These are phyloP conservation scores for Coremacera marginata DNA, from an alignment of 2,888 invertebrate species.

Conservation along the genomic window DNA sequence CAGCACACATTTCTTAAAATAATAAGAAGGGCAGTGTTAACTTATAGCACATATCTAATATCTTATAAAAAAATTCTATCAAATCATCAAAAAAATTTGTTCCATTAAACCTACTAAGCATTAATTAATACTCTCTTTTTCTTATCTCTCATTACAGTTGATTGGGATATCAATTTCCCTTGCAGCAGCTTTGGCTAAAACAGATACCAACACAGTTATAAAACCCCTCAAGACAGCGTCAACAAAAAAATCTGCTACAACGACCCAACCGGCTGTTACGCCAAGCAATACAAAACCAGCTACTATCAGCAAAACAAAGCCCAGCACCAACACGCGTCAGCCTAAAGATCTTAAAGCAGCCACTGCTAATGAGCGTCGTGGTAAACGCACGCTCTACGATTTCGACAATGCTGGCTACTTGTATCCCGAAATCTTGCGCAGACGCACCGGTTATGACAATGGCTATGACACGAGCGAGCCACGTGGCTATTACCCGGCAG, in stretches of 20 bases:
- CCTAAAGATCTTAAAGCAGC: slow-evolving; percentile 50
- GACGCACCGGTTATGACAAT: slow-evolving; percentile 58
- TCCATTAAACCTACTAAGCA: neutral
- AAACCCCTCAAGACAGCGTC: neutral
- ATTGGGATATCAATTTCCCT: slow-evolving; percentile 57
- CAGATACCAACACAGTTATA: slow-evolving; percentile 7
- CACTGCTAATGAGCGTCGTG: slow-evolving; percentile 59
- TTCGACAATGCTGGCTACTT: slow-evolving; percentile 63
- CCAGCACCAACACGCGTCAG: slow-evolving; percentile 44
- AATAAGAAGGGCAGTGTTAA: no score
- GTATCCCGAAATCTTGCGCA: slow-evolving; percentile 59
- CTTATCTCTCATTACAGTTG: slow-evolving; percentile 54
- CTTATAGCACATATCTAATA: no score
- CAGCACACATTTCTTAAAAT: neutral
- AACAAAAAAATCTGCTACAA: slow-evolving; percentile 1
- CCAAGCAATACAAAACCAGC: slow-evolving; percentile 34
- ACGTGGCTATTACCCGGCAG: slow-evolving; percentile 53
- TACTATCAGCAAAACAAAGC: slow-evolving; percentile 40
- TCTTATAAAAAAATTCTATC: no score
- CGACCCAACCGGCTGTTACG: neutral
- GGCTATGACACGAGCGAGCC: slow-evolving; percentile 50
- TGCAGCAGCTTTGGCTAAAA: slow-evolving; percentile 47
- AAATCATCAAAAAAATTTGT: no score
- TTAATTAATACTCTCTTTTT: neutral
- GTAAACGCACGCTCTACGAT: slow-evolving; percentile 65